Base-by-base conservation (phyloP, 1,140 invertebrate species). In the Eufriesea mexicana region DNA sequence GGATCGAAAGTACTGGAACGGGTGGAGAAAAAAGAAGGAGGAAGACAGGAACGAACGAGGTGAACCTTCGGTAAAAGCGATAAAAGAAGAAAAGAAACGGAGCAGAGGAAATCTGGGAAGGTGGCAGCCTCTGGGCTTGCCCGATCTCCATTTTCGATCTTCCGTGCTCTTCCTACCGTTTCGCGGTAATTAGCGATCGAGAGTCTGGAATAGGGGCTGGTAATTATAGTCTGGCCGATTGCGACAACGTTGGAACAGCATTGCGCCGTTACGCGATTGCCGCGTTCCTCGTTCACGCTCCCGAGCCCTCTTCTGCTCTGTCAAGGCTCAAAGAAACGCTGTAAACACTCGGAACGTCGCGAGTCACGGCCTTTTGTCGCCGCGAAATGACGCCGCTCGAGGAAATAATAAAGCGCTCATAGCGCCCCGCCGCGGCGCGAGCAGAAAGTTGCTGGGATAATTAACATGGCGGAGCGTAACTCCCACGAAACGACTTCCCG, bases 141-240 rank as follows among this genome's bases (percentile, higher is more conserved):
- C 25, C 68, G 25, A 54, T 71, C 70, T 23, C 20, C n/a, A 2
- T 57, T 45, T 23, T 20, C 14, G 7, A 23, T 2, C 51, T 25
- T 18, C 2, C 49, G 16, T 20, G 54, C 35, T 10, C 18, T n/a
- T 35, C 57, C 49, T 16, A 6, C 10, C 20, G 6, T n/a, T 14
- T 72, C 23, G 64, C 49, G 57, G 71, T 83, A 84, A 88, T 88
- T 88, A 88, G 75, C 79, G 79, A 88, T 84, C 74, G 86, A 64
- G 64, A 70, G 23, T 64, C 51, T 16, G 28, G 61, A 35, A 42
- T 64, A 55, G 49, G 64, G 57, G 67, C 57, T 64, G 76, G 82
- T 86, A 90, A 90, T 90, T 90, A 89, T 81, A 74, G 75, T 80
- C 49, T 74, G 79, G 74, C 75, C 78, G 87, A 89, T 85, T 88